phyloP scores from a whole-genome alignment of 2,797 vertebrate species.

The Heteromormyrus szaboi region DNA sequence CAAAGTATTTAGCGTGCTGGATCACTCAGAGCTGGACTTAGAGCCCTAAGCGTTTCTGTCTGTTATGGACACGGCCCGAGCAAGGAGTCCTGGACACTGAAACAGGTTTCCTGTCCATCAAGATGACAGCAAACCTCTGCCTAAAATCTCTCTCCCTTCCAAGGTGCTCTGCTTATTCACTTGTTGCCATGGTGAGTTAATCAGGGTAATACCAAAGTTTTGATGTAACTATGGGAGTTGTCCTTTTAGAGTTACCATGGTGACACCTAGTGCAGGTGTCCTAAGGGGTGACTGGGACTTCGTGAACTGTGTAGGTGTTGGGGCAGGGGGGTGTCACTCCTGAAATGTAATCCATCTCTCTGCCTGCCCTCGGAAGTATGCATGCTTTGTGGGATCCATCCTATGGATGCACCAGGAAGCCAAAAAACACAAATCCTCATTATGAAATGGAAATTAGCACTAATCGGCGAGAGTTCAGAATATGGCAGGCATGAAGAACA shows the following conservation, averaged over 20 bases:
- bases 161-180: slow-evolving; percentile 31
- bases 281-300: neutral
- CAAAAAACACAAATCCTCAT: neutral
- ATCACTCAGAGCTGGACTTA: neutral
- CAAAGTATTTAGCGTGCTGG: neutral
- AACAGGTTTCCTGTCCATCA: neutral
- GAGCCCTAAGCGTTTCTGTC: neutral
- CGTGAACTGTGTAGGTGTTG: neutral
- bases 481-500: neutral
- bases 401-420: neutral
- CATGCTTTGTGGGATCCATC: neutral
- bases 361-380: neutral
- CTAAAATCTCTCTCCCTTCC: slow-evolving; percentile 39
- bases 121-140: neutral
- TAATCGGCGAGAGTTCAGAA: neutral
- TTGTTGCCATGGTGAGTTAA: slow-evolving; percentile 38
- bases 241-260: neutral
- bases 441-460: neutral
- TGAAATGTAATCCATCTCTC: neutral
- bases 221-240: neutral
- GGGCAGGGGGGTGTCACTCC: neutral
- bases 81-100: neutral
- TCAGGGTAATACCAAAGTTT: slow-evolving; percentile 25
- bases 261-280: neutral
- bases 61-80: neutral